Percentiles rank a stretch among this genome's conserved stretches.
These are phyloP conservation scores for Tribolium freemani DNA, from an alignment of 2,888 invertebrate genomes.

Conservation along the genomic window DNA sequence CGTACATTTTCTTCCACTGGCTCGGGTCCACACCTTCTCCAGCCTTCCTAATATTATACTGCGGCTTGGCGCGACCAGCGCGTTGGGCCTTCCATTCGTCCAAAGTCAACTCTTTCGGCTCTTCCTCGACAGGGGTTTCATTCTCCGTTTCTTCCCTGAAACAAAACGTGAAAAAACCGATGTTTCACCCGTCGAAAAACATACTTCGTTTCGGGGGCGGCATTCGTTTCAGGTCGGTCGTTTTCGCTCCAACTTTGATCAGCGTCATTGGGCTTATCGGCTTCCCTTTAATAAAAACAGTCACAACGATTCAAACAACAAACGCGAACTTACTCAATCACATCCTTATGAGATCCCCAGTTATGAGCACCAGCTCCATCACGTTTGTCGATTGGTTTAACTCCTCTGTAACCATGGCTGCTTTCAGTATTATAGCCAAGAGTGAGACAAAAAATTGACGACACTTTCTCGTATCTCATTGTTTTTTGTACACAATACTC, in stretches of 20 bases:
- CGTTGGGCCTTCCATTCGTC: constrained; percentile 95
- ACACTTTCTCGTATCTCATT: neutral
- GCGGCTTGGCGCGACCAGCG: constrained; percentile 84
- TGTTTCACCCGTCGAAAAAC: neutral
- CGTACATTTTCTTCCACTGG: constrained; percentile 94
- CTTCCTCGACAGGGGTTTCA: constrained; percentile 75
- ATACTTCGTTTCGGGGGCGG: constrained; percentile 60
- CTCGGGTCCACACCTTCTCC: constrained; percentile 93
- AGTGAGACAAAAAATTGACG: constrained; percentile 16
- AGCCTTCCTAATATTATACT: constrained; percentile 92
- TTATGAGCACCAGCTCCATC: constrained; percentile 96
- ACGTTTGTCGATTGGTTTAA: constrained; percentile 93
- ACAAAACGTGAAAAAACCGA: constrained; percentile 1
- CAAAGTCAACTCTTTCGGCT: constrained; percentile 88
- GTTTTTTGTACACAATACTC: constrained; percentile 59
- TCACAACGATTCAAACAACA: neutral
- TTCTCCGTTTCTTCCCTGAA: constrained; percentile 62
- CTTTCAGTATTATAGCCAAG: constrained; percentile 65
- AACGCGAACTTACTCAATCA: constrained; percentile 79
- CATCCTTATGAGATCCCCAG: constrained; percentile 95
- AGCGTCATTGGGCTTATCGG: constrained; percentile 60
- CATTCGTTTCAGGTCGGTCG: constrained; percentile 66
- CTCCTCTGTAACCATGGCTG: constrained; percentile 77
- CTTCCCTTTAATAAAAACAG: constrained; percentile 59
- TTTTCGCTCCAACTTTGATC: constrained; percentile 69